These are phyloP conservation scores for Diarsia rubi DNA, from an alignment of 2,888 invertebrate genomes.

Conservation along the genomic window DNA sequence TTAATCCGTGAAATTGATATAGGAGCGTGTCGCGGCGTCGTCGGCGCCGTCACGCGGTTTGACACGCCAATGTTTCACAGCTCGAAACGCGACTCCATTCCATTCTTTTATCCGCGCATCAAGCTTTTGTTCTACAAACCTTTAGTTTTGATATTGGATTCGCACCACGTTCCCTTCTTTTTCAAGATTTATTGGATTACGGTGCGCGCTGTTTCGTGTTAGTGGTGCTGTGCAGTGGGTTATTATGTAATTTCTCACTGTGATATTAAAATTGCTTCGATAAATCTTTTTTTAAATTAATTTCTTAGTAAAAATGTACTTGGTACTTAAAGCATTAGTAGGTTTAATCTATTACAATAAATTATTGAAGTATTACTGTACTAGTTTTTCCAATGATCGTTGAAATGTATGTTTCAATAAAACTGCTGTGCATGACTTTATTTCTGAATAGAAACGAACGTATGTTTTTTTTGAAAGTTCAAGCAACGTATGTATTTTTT, in stretches of 20 bases:
- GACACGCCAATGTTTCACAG: constrained; percentile 84
- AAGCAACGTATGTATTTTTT: neutral
- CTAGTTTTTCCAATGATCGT: neutral
- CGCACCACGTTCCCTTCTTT: constrained; percentile 72
- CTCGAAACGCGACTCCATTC: constrained; percentile 70
- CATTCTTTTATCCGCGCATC: constrained; percentile 80
- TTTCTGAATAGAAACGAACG: neutral
- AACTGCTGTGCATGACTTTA: neutral
- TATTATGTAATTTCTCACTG: constrained; percentile 54
- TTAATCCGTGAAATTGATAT: constrained; percentile 82
- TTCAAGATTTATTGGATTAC: constrained; percentile 76
- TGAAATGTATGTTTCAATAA: neutral
- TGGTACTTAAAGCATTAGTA: no score
- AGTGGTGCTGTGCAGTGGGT: constrained; percentile 55
- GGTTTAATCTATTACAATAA: neutral
- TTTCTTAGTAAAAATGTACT: neutral
- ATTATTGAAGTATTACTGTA: neutral
- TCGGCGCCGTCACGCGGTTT: constrained; percentile 74
- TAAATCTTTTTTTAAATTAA: neutral
- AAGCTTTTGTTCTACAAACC: constrained; percentile 81
- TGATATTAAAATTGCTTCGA: constrained; percentile 1
- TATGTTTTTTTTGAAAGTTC: no score
- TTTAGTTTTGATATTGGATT: constrained; percentile 80
- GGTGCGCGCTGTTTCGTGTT: constrained; percentile 66
- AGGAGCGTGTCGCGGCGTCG: constrained; percentile 69